A percentile compares a stretch with the other conserved stretches of the same genome.
Evolutionary conservation across 2,888 invertebrate species (phyloP).

Genomic region (Drosophila imparisetae): DNA sequence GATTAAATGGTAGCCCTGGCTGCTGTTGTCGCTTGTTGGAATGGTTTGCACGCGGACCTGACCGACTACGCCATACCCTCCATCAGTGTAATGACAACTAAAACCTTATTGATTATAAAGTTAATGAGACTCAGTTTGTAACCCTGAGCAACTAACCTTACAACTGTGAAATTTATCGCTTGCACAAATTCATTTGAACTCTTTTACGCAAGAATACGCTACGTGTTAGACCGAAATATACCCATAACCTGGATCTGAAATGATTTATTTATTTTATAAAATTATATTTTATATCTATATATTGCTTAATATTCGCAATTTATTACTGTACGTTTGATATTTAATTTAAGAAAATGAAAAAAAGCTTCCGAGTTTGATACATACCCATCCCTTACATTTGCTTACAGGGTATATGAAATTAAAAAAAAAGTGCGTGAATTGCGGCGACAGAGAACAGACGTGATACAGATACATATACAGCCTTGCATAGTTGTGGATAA

Average conservation of each 20-base stretch:
- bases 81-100: neutral
- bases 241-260: neutral
- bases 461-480: constrained; percentile 48
- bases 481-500: constrained; percentile 23
- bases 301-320: neutral
- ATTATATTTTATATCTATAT: neutral
- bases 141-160: no score
- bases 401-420: constrained; percentile 23
- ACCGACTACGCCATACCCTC: neutral
- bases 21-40: neutral
- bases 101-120: neutral
- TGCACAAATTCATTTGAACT: neutral
- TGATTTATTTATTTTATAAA: neutral
- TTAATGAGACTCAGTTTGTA: neutral
- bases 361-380: neutral
- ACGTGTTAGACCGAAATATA: neutral
- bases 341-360: neutral
- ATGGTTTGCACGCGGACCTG: neutral
- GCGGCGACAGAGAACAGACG: constrained; percentile 34
- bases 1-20: neutral
- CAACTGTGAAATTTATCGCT: neutral
- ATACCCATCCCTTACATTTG: neutral
- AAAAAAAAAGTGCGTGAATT: constrained; percentile 58
- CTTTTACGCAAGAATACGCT: neutral
- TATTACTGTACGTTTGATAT: neutral